Evolutionary conservation across 2,113 vertebrate genomes (phyloP).

Genomic region (Colistium nudipinnis): DNA sequence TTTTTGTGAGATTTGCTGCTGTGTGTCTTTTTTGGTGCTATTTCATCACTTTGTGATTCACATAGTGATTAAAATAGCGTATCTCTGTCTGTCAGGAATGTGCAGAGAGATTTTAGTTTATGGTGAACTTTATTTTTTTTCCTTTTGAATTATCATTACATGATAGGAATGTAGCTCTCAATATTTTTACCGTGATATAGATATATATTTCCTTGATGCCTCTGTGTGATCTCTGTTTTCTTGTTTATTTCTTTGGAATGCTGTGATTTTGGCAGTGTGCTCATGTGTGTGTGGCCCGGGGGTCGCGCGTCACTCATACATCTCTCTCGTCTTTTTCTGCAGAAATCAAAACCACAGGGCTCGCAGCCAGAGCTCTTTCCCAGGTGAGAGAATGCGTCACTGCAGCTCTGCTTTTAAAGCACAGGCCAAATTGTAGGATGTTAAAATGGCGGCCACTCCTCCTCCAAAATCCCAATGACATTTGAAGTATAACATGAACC

Average conservation of each 20-base stretch:
- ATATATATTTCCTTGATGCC: neutral
- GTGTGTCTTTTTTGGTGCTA: neutral
- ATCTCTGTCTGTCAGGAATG: neutral
- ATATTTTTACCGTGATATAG: neutral
- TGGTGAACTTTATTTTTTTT: too few relatives aligned
- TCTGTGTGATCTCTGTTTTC: slow-evolving; percentile 15
- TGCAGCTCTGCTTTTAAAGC: neutral
- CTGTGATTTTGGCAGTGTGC: slow-evolving; percentile 11
- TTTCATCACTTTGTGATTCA: neutral
- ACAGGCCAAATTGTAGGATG: neutral
- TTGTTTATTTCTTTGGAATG: neutral
- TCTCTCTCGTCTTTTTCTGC: slow-evolving; percentile 5
- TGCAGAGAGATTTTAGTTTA: neutral
- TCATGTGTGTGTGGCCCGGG: neutral
- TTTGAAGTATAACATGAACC: slow-evolving; percentile 36
- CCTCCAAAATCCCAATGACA: slow-evolving; percentile 24
- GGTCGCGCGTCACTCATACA: slow-evolving; percentile 14
- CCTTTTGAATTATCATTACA: too few relatives aligned
- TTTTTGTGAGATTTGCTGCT: slow-evolving; percentile 1
- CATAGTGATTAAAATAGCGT: neutral
- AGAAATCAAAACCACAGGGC: slow-evolving; percentile 45
- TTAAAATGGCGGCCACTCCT: slow-evolving; percentile 6
- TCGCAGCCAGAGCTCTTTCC: slow-evolving; percentile 66
- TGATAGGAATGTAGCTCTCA: too few relatives aligned
- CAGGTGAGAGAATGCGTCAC: slow-evolving; percentile 54